These are phyloP conservation scores for Dolichallabes microphthalmus DNA, from an alignment of 2,113 vertebrate genomes.

Conservation along the genomic window DNA sequence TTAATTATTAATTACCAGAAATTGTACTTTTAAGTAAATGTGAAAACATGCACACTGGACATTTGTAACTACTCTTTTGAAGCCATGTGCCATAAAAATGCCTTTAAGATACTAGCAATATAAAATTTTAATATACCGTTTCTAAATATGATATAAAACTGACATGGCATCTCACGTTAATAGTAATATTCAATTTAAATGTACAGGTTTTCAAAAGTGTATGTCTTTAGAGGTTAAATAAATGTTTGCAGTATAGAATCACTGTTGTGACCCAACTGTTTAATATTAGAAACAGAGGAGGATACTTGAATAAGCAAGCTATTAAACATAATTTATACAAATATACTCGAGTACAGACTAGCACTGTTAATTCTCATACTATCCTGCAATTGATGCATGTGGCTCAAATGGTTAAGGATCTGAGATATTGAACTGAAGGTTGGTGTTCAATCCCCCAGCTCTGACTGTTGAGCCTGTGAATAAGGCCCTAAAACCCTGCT, in stretches of 20 bases:
- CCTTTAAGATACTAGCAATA: too few species aligned
- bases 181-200: background rate
- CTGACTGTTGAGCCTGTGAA: too few species aligned
- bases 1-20: background rate
- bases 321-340: background rate
- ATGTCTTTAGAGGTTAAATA: background rate
- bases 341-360: background rate
- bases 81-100: background rate
- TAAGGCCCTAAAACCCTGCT: too few species aligned
- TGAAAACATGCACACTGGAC: background rate
- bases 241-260: background rate
- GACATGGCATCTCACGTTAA: background rate
- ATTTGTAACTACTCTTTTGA: background rate
- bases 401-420: too few species aligned
- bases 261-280: background rate
- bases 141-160: background rate
- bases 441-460: too few species aligned
- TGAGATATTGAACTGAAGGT: too few species aligned
- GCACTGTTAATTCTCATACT: background rate
- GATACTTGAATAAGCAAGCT: background rate
- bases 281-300: background rate
- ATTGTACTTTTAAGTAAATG: background rate
- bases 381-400: background rate
- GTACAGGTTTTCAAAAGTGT: too few species aligned
- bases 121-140: too few species aligned